Evolutionary conservation across 2,888 invertebrate species (phyloP).

Genomic region (Nyleta sp.): DNA sequence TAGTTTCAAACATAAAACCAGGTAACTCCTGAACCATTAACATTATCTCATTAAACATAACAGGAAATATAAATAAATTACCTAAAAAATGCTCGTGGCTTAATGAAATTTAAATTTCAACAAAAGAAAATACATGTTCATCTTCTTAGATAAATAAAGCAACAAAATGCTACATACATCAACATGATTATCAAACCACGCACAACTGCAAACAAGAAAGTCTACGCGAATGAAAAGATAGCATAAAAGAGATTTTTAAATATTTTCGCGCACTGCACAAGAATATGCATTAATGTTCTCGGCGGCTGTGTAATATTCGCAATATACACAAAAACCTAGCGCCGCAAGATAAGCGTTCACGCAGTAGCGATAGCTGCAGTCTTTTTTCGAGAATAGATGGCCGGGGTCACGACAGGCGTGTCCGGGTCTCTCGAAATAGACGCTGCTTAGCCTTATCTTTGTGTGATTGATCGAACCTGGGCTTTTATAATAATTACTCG

Average conservation of each 20-base stretch:
- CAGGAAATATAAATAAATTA: too few relatives aligned
- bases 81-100: too few relatives aligned
- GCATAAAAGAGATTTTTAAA: slow-evolving; percentile 29
- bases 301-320: slow-evolving; percentile 57
- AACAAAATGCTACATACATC: slow-evolving; percentile 2
- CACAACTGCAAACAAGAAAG: slow-evolving; percentile 31
- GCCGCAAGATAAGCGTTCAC: slow-evolving; percentile 60
- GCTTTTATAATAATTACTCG: slow-evolving; percentile 81
- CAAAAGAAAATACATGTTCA: too few relatives aligned
- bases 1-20: too few relatives aligned
- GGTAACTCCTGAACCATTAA: too few relatives aligned
- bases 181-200: slow-evolving; percentile 17
- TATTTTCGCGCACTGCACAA: slow-evolving; percentile 20
- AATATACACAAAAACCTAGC: slow-evolving; percentile 50
- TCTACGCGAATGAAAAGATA: slow-evolving; percentile 27
- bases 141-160: slow-evolving; percentile 3
- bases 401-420: slow-evolving; percentile 70
- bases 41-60: too few relatives aligned
- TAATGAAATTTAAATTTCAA: too few relatives aligned
- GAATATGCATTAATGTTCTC: slow-evolving; percentile 58
- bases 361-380: slow-evolving; percentile 62
- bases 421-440: slow-evolving; percentile 71
- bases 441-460: slow-evolving; percentile 72
- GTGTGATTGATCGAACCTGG: slow-evolving; percentile 78
- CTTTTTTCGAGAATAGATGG: slow-evolving; percentile 68